Percentiles rank a stretch among this genome's conserved stretches.
These are phyloP conservation scores for Helicolenus hilgendorfi DNA, from an alignment of 2,797 vertebrate species.

Conservation along the genomic window DNA sequence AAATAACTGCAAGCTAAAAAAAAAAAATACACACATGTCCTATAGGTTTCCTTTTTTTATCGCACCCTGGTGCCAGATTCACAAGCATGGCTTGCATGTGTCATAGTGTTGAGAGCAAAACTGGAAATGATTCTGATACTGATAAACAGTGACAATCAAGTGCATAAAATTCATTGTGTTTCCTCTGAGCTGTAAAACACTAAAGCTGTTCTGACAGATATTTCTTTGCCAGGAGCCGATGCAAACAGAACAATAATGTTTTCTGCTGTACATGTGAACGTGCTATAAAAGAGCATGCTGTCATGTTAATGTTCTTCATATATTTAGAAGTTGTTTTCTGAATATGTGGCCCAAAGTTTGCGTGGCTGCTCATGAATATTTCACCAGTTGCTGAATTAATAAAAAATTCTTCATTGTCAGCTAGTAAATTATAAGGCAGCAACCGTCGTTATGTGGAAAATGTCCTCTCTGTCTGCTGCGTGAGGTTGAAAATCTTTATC, in stretches of 20 bases:
- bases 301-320: slow-evolving; percentile 39
- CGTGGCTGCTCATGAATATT: slow-evolving; percentile 51
- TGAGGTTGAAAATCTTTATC: background rate
- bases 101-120: slow-evolving; percentile 33
- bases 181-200: slow-evolving; percentile 66
- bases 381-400: slow-evolving; percentile 47
- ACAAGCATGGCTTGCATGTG: background rate
- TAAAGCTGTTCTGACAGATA: slow-evolving; percentile 61
- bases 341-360: slow-evolving; percentile 22
- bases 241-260: slow-evolving; percentile 51
- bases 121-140: slow-evolving; percentile 43
- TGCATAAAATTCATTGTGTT: slow-evolving; percentile 53
- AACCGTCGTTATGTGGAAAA: background rate
- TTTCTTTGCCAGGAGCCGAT: slow-evolving; percentile 40
- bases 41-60: background rate
- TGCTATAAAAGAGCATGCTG: background rate
- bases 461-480: background rate
- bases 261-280: slow-evolving; percentile 22
- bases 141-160: slow-evolving; percentile 59
- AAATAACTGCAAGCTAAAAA: background rate
- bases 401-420: slow-evolving; percentile 8
- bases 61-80: background rate
- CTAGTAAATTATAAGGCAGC: background rate
- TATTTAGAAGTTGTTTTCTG: slow-evolving; percentile 13
- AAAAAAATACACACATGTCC: background rate